These are phyloP conservation scores for Mormyrus lacerda DNA, from an alignment of 2,113 vertebrate genomes.

Conservation along the genomic window DNA sequence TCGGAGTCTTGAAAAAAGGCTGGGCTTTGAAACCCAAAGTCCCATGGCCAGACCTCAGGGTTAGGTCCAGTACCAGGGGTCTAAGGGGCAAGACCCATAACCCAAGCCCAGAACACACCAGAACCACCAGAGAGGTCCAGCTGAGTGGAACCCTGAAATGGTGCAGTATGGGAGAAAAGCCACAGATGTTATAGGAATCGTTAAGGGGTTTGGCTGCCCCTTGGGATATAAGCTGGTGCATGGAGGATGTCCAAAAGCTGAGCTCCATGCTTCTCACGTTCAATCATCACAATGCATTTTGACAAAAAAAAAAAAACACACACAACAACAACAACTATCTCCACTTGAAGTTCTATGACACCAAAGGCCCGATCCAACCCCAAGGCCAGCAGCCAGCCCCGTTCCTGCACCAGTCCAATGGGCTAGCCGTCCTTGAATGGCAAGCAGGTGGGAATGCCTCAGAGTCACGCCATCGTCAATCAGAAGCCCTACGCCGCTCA, in stretches of 20 bases:
- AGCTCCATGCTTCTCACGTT: not conserved
- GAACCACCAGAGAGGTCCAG: not conserved
- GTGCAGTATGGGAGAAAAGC: not conserved
- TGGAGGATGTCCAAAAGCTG: not conserved
- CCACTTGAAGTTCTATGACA: not conserved
- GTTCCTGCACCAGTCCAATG: not conserved
- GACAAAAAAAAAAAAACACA: not conserved
- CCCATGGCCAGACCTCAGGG: not conserved
- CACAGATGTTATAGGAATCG: not conserved
- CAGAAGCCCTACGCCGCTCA: not conserved
- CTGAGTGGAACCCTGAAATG: not conserved
- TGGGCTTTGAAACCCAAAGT: not conserved
- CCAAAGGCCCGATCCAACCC: not conserved
- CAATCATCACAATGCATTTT: not conserved
- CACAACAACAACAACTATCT: not conserved
- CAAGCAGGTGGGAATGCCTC: conserved; percentile 28
- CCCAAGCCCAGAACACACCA: not conserved
- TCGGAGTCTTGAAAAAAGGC: not conserved
- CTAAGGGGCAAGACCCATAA: not conserved
- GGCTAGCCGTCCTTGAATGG: conserved; percentile 36
- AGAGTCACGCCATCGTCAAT: conserved; percentile 29
- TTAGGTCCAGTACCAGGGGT: not conserved
- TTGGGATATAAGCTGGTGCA: not conserved
- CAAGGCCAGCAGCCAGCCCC: not conserved
- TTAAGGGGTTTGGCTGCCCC: not conserved